Base-by-base conservation (phyloP, 2,888 invertebrate species). In the Pollenia griseotomentosa region DNA sequence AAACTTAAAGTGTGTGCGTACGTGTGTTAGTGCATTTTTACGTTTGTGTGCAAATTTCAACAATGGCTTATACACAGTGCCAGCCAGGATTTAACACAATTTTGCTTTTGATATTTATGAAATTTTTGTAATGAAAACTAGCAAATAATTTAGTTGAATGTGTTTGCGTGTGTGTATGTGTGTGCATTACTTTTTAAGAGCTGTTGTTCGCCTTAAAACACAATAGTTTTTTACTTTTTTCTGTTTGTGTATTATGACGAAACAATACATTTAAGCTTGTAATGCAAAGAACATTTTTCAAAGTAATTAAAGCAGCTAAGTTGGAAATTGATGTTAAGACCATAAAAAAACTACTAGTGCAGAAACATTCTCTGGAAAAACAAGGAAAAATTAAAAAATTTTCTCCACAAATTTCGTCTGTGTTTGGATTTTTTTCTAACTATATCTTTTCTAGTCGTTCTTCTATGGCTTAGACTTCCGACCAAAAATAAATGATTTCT, bases 41-140 rank as follows among this genome's bases (percentile, higher is more conserved):
- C 23, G 19, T 16, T n/a, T 59, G 51, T 59, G 51, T 42, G 40
- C 42, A 44, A 19, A 46, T 68, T 11, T 6, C 11, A 68, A 63
- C 51, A 68, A 78, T 59, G 44, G 40, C 11, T 33, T 33, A n/a
- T 10, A 9, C 12, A 70, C 40, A 46, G 12, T 63, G 63, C 3
- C 46, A 71, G 63, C 2, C 46, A 71, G 42, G 33, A 85, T 42
- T 84, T 48, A 74, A 84, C 55, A 68, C 55, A 84, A 78, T 57
- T 83, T 66, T 79, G 74, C 19, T 74, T 78, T 55, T 63, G 75
- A 65, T 79, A 74, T 75, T 74, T 65, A 79, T 53, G 68, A 53
- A 82, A 73, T 74, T 57, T 40, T 51, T 59, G 53, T 19, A 63
- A 78, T 66, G 82, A 66, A 82, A 82, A 82, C 11, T 65, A 42